Evolutionary conservation across 2,888 invertebrate genomes (phyloP).

Genomic region (Drosophila nr. perissopoda): DNA sequence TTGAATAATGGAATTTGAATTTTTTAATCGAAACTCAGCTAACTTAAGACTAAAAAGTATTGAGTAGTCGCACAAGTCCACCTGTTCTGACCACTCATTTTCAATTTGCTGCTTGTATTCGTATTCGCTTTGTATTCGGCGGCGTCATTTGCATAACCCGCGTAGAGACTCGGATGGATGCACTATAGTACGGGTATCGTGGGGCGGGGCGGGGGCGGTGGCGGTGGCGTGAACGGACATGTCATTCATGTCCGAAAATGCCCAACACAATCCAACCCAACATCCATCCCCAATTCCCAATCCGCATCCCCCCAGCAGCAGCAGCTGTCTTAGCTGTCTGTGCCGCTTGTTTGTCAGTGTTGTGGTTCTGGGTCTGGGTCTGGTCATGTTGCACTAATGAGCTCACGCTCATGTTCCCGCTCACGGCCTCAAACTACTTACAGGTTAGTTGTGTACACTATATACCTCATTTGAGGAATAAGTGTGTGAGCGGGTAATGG

Average conservation of each 20-base stretch:
- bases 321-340: slow-evolving; percentile 32
- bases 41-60: slow-evolving; percentile 14
- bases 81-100: slow-evolving; percentile 8
- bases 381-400: slow-evolving; percentile 64
- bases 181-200: background rate
- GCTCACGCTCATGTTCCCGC: slow-evolving; percentile 48
- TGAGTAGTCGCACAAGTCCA: slow-evolving; percentile 3
- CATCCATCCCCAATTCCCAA: background rate
- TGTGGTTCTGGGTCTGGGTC: slow-evolving; percentile 48
- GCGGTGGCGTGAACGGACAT: background rate
- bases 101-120: slow-evolving; percentile 1
- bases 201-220: background rate
- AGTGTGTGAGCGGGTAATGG: background rate
- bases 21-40: background rate
- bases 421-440: slow-evolving; percentile 6
- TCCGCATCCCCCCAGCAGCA: background rate
- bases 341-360: slow-evolving; percentile 14
- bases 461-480: background rate
- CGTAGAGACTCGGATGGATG: background rate
- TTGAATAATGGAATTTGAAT: background rate
- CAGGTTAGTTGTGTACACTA: background rate
- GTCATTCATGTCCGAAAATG: slow-evolving; percentile 18
- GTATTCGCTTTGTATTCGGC: slow-evolving; percentile 11
- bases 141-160: slow-evolving; percentile 46
- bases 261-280: slow-evolving; percentile 6